A percentile compares a stretch with the other conserved stretches of the same genome.
These are phyloP conservation scores for Probosciger aterrimus DNA, from an alignment of 2,113 vertebrate species.

Conservation along the genomic window DNA sequence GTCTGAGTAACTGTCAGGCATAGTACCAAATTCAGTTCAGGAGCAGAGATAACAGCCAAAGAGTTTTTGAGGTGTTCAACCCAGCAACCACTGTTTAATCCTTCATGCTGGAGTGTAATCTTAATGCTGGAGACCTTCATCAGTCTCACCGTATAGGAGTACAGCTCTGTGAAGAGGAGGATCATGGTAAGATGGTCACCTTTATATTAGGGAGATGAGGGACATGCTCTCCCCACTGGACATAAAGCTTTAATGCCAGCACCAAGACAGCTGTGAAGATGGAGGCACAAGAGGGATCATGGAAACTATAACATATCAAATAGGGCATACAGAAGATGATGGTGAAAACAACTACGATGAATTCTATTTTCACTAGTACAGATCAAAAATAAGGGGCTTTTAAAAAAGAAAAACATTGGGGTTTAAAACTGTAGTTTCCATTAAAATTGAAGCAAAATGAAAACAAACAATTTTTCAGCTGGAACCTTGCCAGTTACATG, in stretches of 20 bases:
- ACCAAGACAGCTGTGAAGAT: not conserved
- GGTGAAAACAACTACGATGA: not conserved
- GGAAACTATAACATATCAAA: not conserved
- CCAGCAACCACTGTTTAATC: not conserved
- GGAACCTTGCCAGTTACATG: not conserved
- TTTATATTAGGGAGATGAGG: not conserved
- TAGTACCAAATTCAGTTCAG: conserved; percentile 30
- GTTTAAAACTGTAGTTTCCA: not conserved
- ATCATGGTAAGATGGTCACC: not conserved
- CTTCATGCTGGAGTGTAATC: not conserved
- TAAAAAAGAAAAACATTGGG: not conserved
- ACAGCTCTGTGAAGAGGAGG: not conserved
- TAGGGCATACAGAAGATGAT: not conserved
- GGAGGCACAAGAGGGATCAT: not conserved
- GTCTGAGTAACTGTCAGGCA: not conserved
- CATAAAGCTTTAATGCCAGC: not conserved
- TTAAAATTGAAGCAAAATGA: not conserved
- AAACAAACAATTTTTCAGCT: not conserved
- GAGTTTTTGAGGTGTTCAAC: not conserved
- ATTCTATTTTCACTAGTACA: not conserved
- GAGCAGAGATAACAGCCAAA: not conserved
- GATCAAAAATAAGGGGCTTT: not conserved
- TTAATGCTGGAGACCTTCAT: not conserved
- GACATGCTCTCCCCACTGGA: not conserved
- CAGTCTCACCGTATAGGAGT: not conserved